Conservation (phyloP, 2,888 invertebrate species). For the Electrophaes corylata region DNA sequence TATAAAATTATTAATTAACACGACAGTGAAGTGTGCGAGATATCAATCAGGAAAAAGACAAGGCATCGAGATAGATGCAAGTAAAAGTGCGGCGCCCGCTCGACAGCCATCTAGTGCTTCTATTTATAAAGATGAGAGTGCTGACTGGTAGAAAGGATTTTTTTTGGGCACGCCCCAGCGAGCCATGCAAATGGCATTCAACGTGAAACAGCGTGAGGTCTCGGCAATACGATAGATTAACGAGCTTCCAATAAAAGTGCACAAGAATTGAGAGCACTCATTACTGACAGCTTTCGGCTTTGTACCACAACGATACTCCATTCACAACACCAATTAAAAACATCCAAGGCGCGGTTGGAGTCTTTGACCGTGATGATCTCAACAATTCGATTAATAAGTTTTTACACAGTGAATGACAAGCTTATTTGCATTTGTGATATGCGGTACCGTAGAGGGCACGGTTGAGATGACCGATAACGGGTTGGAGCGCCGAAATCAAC, state of each 20-base stretch:
- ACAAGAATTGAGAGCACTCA: slow-evolving; percentile 55
- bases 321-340: slow-evolving; percentile 49
- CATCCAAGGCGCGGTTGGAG: slow-evolving; percentile 51
- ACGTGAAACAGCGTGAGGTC: slow-evolving; percentile 65
- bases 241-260: slow-evolving; percentile 63
- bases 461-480: slow-evolving; percentile 72
- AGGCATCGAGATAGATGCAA: slow-evolving; percentile 62
- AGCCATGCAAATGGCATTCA: slow-evolving; percentile 70
- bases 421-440: slow-evolving; percentile 48
- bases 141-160: slow-evolving; percentile 58
- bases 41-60: slow-evolving; percentile 66
- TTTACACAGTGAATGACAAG: slow-evolving; percentile 56
- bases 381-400: slow-evolving; percentile 58
- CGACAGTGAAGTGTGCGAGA: slow-evolving; percentile 57
- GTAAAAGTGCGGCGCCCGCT: slow-evolving; percentile 77
- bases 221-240: slow-evolving; percentile 60
- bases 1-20: slow-evolving; percentile 30
- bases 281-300: slow-evolving; percentile 57
- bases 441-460: slow-evolving; percentile 52
- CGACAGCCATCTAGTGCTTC: slow-evolving; percentile 61
- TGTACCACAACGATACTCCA: slow-evolving; percentile 54
- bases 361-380: slow-evolving; percentile 69
- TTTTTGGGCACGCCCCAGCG: slow-evolving; percentile 55
- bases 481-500: slow-evolving; percentile 61
- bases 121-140: slow-evolving; percentile 67